These are phyloP conservation scores for Gastrophryne carolinensis DNA, from an alignment of 2,797 vertebrate genomes.

Conservation along the genomic window DNA sequence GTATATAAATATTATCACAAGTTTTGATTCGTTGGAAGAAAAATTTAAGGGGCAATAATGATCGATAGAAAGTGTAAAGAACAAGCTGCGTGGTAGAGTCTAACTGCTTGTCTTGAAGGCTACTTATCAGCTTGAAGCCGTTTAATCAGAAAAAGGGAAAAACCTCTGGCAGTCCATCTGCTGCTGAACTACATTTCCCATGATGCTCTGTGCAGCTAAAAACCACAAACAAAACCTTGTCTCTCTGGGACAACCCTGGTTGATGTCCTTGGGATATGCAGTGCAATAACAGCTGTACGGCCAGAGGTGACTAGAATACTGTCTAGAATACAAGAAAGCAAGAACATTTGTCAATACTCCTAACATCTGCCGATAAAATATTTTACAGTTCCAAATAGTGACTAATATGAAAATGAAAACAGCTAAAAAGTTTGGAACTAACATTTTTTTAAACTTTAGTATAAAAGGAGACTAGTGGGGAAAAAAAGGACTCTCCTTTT, in stretches of 20 bases:
- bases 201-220: slow-evolving; percentile 4
- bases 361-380: background rate
- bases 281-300: background rate
- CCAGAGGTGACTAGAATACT: slow-evolving; percentile 13
- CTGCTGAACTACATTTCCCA: slow-evolving; percentile 30
- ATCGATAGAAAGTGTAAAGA: slow-evolving; percentile 10
- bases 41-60: slow-evolving; percentile 2
- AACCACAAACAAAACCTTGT: background rate
- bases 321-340: background rate
- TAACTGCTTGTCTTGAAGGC: background rate
- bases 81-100: background rate
- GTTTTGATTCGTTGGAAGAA: background rate
- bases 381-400: background rate
- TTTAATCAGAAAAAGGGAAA: slow-evolving; percentile 2
- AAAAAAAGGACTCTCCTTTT: too few relatives aligned
- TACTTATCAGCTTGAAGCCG: background rate
- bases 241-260: background rate
- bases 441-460: background rate
- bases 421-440: background rate
- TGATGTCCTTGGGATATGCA: background rate
- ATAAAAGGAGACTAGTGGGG: too few relatives aligned
- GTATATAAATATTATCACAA: slow-evolving; percentile 31
- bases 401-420: background rate
- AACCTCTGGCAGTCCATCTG: slow-evolving; percentile 16
- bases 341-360: background rate